Evolutionary conservation across 2,888 invertebrate genomes (phyloP), one percentile per base, ranked within the genome.

Genomic region (Hipparchia semele): DNA sequence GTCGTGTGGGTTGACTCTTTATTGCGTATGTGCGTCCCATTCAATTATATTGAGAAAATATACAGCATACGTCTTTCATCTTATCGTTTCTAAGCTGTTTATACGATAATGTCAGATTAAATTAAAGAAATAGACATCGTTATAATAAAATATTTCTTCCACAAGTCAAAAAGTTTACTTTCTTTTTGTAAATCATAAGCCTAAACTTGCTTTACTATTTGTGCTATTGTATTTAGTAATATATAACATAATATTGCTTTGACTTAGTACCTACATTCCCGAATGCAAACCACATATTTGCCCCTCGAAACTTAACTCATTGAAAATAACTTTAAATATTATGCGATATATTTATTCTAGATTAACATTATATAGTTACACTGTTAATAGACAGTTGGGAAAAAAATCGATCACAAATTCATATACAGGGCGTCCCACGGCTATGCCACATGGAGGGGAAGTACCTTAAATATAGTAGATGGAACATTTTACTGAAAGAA

Each of bases 181-280:
- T 58, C 23, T 54, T n/a, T 58, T 67, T 56, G 39, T 67, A 58
- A 56, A 58, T 67, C 56, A 23, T 67, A 56, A 53, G 51, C 7
- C 39, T 54, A 33, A 12, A 13, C 2, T 56, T 13, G 9, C 45
- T 67, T 58, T 67, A n/a, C 13, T 56, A 58, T 58, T 58, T 46
- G 45, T 66, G 39, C 7, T 8, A 10, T 60, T 60, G 33, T 60
- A 33, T 67, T n/a, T 45, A 13, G n/a, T 54, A 56, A 9, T 54
- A 46, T 45, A 54, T 56, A 39, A 56, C 33, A 56, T 56, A 56
- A 60, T 60, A 33, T 33, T 56, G 13, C 23, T 5, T 67, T 67
- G 58, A 58, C 39, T 58, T 58, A 67, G 23, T 58, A 58, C 54
- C 45, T 67, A 67, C 67, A 67, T 67, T 67, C 46, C 67, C 65